Base-by-base conservation (phyloP, 2,888 invertebrate genomes). In the Acleris literana region DNA sequence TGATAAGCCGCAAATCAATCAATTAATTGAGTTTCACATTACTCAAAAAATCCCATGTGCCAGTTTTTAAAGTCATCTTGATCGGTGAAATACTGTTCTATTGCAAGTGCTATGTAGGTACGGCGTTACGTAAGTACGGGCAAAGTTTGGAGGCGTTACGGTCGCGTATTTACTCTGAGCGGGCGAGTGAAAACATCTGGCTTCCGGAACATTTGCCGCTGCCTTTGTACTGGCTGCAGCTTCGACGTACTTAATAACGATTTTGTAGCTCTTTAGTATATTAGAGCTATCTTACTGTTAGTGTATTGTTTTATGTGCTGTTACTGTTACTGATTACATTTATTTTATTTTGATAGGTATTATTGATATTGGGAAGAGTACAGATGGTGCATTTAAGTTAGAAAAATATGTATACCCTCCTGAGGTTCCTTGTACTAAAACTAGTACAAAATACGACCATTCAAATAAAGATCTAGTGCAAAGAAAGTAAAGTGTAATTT, bases 171-270 rank as follows among this genome's bases (percentile, higher is more conserved):
- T 74, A 72, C 74, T 70, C 62, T 60, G 44, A 25, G 55, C 63
- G 69, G 56, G 71, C 70, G 68, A 76, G 72, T 66, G 76, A 75
- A 76, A 76, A 77, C 76, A 76, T 76, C 74, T 76, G 73, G 72
- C 69, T 74, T 72, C 72, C 62, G 66, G 56, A 39, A 66, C 66
- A 43, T 56, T 54, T 59, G 55, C 64, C 52, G 18, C 17, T 29
- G 51, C 60, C 39, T 55, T 63, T 54, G 52, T 67, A 22, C 58
- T 63, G 44, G 55, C 53, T 51, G 33, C 52, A 20, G 53, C 44
- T 51, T 59, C 51, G 51, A 33, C 52, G 33, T 56, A 56, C 54
- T 58, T 63, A 61, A 63, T 63, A 64, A 59, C 25, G 59, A 64
- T 60, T 25, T 54, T 49, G 49, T 51, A 49, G 46, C 49, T 18